phyloP scores from a whole-genome alignment of 2,888 invertebrate species.

The Mycalesis mineus region DNA sequence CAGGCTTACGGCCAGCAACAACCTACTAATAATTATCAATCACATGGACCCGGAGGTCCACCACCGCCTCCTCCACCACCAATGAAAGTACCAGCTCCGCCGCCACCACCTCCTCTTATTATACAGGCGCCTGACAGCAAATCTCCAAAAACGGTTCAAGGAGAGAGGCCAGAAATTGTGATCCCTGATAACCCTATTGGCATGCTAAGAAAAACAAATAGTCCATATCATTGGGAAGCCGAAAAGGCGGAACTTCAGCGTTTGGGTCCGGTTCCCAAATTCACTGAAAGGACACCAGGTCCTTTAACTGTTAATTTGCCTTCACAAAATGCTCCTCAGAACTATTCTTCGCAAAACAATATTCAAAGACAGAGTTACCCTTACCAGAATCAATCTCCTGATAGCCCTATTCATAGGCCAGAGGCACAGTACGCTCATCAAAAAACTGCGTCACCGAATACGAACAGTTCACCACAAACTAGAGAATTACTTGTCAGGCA shows the following conservation, averaged over 20 bases:
- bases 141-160: conserved; percentile 76
- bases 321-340: conserved; percentile 65
- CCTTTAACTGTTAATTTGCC: conserved; percentile 70
- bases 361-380: conserved; percentile 43
- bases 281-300: conserved; percentile 67
- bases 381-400: conserved; percentile 56
- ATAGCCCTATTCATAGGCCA: conserved; percentile 69
- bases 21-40: conserved; percentile 46
- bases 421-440: conserved; percentile 70
- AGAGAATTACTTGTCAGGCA: conserved; percentile 66
- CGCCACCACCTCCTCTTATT: conserved; percentile 81
- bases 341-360: conserved; percentile 56
- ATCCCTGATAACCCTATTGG: conserved; percentile 86
- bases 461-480: conserved; percentile 56
- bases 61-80: conserved; percentile 68
- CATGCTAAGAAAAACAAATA: conserved; percentile 82
- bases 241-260: conserved; percentile 77
- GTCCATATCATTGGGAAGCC: conserved; percentile 81
- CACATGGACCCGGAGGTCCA: conserved; percentile 55
- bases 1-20: conserved; percentile 55
- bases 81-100: conserved; percentile 66
- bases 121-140: conserved; percentile 68
- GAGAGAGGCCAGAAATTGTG: conserved; percentile 84
- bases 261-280: conserved; percentile 69
- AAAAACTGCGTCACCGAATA: conserved; percentile 53